Evolutionary conservation across 30 jellyfish, hydroid and myxozoan genomes (phyloP), one percentile per base, ranked within the genome.

Genomic region (Hydra vulgaris): DNA sequence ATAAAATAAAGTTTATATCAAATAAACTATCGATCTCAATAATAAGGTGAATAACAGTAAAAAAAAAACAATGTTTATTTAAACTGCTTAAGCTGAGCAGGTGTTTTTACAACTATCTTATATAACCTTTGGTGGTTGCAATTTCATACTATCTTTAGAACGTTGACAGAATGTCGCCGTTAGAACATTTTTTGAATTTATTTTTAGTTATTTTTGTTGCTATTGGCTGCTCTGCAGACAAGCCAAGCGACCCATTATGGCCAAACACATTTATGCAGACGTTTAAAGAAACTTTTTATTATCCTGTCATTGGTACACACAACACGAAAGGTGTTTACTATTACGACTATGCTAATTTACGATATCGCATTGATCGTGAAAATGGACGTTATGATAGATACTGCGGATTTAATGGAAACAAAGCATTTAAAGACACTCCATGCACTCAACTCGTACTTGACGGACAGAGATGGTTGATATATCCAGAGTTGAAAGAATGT

Each of bases 311-410:
- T 69, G 87, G 87, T 15, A 80, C 87, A 17, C 87, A 80, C 27
- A 8, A 67, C 69, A 80, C 87, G 21, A n/a, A 73, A 7, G 87
- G 87, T 18, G 25, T 22, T 1, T 80, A 80, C 26, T 80, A 80
- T 25, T 80, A 80, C 83, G 87, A 80, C 23, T 80, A 22, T 84
- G 27, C 23, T 23, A 80, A 80, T 82, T 23, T 23, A 25, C 18
- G 87, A 66, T 80, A 80, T 70, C 71, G 87, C 21, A 66, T 80
- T 25, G 87, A 80, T 70, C 87, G 87, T 70, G 87, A 23, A 70
- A 80, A 80, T 26, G 87, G 87, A 18, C 83, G 83, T 68, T 80
- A 80, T 53, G 87, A 80, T 26, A 21, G 87, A 27, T 80, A 80
- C n/a, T 80, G 87, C 66, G 87, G 87, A 15, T 66, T 80, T 25